Evolutionary conservation across 2,113 vertebrate species (phyloP).

Genomic region (Channa maculata): DNA sequence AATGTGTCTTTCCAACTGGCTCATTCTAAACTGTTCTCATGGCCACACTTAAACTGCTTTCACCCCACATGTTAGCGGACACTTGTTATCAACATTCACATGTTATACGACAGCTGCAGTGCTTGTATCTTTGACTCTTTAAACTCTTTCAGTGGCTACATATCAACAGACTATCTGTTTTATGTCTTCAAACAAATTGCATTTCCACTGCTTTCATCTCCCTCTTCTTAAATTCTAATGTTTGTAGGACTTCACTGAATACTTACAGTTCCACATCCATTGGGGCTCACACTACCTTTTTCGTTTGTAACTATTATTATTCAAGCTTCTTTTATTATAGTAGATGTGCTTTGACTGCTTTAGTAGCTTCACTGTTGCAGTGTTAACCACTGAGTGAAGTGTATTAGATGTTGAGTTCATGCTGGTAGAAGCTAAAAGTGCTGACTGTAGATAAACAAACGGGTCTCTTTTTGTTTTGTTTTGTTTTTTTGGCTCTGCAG

Average conservation of each 20-base stretch:
- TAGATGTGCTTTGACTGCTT: background rate
- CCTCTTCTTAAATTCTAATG: background rate
- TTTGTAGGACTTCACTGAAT: background rate
- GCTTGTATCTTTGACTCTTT: too few relatives aligned
- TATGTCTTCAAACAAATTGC: too few relatives aligned
- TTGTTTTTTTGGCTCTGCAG: constrained; percentile 3
- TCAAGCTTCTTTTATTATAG: background rate
- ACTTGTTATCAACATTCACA: too few relatives aligned
- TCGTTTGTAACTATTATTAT: background rate
- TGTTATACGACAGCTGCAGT: too few relatives aligned
- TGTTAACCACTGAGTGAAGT: too few relatives aligned
- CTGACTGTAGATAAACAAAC: background rate
- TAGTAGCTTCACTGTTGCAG: too few relatives aligned
- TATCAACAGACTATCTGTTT: too few relatives aligned
- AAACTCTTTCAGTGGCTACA: too few relatives aligned
- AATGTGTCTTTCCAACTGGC: too few relatives aligned
- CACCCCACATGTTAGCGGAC: too few relatives aligned
- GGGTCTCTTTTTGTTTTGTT: constrained; percentile 38
- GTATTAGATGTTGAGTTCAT: background rate
- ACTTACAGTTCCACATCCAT: background rate
- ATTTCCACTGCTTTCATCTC: background rate
- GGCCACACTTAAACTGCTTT: too few relatives aligned
- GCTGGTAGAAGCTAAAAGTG: background rate
- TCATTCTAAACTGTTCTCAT: too few relatives aligned
- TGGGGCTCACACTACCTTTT: background rate